Evolutionary conservation across 2,113 vertebrate genomes (phyloP).

Genomic region (Piaya cayana): DNA sequence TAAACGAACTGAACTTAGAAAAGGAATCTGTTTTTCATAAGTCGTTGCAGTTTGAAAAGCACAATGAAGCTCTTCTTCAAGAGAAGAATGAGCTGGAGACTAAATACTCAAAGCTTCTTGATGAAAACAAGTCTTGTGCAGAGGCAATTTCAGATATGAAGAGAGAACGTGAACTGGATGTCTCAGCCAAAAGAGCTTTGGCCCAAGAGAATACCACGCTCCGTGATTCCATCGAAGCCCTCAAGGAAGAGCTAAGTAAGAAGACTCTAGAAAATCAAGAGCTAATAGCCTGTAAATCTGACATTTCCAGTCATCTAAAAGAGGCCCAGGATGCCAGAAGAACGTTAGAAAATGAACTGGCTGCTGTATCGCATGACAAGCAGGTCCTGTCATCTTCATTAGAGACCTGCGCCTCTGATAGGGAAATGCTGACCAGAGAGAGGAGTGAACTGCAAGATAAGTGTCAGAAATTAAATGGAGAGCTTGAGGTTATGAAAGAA

Average conservation of each 20-base stretch:
- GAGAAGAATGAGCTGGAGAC: conserved; percentile 82
- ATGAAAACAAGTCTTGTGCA: conserved; percentile 71
- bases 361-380: conserved; percentile 61
- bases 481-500: conserved; percentile 59
- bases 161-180: conserved; percentile 72
- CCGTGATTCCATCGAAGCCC: conserved; percentile 54
- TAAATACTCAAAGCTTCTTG: conserved; percentile 75
- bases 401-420: conserved; percentile 67
- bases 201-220: conserved; percentile 78
- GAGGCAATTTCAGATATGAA: conserved; percentile 76
- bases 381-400: conserved; percentile 73
- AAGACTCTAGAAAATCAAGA: conserved; percentile 68
- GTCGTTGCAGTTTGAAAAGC: conserved; percentile 72
- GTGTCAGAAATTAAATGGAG: conserved; percentile 69
- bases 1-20: conserved; percentile 74
- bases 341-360: conserved; percentile 67
- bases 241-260: conserved; percentile 76
- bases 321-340: conserved; percentile 71
- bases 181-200: conserved; percentile 65
- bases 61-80: conserved; percentile 74
- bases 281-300: conserved; percentile 70
- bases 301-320: conserved; percentile 75
- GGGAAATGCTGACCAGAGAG: conserved; percentile 71
- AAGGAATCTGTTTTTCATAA: conserved; percentile 72
- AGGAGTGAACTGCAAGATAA: conserved; percentile 72